Base-by-base conservation (phyloP, 2,113 vertebrate genomes). In the Calyptommatus sinebrachiatus region DNA sequence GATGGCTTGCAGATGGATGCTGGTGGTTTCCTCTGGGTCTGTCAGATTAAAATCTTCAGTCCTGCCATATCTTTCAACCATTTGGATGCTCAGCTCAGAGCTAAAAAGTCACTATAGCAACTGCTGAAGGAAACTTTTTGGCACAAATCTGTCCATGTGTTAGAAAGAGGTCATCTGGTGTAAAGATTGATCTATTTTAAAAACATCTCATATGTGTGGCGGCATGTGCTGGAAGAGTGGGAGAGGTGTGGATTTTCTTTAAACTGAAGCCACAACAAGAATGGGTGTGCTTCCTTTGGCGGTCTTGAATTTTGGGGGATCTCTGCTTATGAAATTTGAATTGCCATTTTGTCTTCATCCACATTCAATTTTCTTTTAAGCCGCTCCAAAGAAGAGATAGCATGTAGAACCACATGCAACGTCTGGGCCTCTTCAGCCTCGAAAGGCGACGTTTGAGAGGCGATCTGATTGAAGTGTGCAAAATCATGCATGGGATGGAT, bases 71-170 rank as follows among this genome's bases (percentile, higher is more conserved):
- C 88, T 66, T n/a, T 83, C 62, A 75, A 81, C 78, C 89, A 84
- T 90, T 93, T 86, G 84, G 81, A 77, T 78, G 81, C 89, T 90
- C 84, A 79, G 48, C 67, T 61, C 67, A 0, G 65, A 90, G 82
- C 87, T 0, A 0, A n/a, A 57, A 73, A 80, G 85, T 92, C 90
- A 90, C 92, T 93, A 91, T 91, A 89, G 92, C 89, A 93, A 92
- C 90, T 76, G 83, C 66, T 50, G 81, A 82, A 88, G 80, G 83
- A 84, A 90, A 91, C 84, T 90, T 88, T 83, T 76, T 85, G 74
- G 89, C 61, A 41, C 72, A 73, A 83, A 80, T 73, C 69, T 31
- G 65, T 68, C 66, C 26, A 22, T 35, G 66, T 53, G 70, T 62
- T 50, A 60, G 60, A 45, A 67, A 74, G 65, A 68, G 82, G 83